Conservation (phyloP, 2,888 invertebrate species). For the Drosophila neonasuta region DNA sequence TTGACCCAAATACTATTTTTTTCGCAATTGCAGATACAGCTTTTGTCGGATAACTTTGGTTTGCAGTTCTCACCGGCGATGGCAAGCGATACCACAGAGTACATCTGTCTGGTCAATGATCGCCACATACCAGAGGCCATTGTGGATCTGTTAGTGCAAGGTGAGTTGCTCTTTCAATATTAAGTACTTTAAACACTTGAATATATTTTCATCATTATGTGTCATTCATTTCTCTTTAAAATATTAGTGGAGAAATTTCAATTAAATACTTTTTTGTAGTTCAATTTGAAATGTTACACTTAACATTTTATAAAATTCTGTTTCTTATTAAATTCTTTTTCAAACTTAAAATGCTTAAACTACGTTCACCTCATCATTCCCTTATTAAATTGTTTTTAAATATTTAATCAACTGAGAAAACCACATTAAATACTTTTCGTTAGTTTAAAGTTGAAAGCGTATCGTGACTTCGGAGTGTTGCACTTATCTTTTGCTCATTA, state of each 20-base stretch:
- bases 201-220: too few relatives aligned
- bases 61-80: constrained; percentile 86
- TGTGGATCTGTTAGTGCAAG: constrained; percentile 86
- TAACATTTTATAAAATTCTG: too few relatives aligned
- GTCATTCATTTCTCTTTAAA: neutral
- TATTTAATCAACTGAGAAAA: neutral
- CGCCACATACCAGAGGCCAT: constrained; percentile 86
- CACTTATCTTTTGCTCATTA: constrained; percentile 26
- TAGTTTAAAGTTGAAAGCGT: neutral
- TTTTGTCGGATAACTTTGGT: constrained; percentile 85
- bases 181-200: too few relatives aligned
- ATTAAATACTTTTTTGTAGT: too few relatives aligned
- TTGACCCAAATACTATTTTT: constrained; percentile 5
- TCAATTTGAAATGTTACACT: too few relatives aligned
- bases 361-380: too few relatives aligned
- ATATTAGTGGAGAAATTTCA: too few relatives aligned
- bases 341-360: too few relatives aligned
- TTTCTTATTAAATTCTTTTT: too few relatives aligned
- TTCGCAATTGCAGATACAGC: constrained; percentile 82
- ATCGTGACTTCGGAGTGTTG: neutral
- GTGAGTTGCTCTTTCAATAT: constrained; percentile 81
- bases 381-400: neutral
- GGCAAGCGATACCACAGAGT: constrained; percentile 86
- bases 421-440: neutral
- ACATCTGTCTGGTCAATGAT: constrained; percentile 87